These are phyloP conservation scores for Calidris pygmaea DNA, from an alignment of 2,113 vertebrate genomes.

Conservation along the genomic window DNA sequence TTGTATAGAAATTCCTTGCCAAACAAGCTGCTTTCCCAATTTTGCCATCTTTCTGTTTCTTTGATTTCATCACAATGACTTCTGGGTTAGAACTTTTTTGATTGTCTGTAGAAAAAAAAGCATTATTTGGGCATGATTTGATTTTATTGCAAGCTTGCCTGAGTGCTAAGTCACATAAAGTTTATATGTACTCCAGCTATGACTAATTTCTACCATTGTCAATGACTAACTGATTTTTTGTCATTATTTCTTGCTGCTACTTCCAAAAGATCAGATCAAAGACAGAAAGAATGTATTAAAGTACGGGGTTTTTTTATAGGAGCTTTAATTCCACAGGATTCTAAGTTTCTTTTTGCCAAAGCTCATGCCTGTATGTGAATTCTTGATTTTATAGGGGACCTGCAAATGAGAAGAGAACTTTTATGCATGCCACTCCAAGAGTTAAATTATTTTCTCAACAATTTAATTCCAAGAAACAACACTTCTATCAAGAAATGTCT, in stretches of 20 bases:
- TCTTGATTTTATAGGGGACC: neutral
- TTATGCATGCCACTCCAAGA: neutral
- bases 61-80: constrained; percentile 62
- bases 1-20: constrained; percentile 57
- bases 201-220: neutral
- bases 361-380: neutral
- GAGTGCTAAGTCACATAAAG: neutral
- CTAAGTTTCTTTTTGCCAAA: neutral
- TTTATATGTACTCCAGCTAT: neutral
- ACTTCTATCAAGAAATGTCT: neutral
- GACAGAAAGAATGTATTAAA: neutral
- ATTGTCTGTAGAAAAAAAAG: neutral
- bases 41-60: neutral
- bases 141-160: neutral
- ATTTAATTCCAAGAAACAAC: neutral
- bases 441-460: neutral
- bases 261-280: neutral
- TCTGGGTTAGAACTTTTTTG: neutral
- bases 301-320: neutral
- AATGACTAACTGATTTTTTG: neutral
- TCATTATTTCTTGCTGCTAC: neutral
- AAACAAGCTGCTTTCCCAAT: constrained; percentile 54
- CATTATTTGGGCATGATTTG: neutral
- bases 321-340: neutral
- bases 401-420: neutral